Evolutionary conservation across 2,797 vertebrate genomes (phyloP), one percentile per base, ranked within the genome.

Genomic region (Tadarida brasiliensis): DNA sequence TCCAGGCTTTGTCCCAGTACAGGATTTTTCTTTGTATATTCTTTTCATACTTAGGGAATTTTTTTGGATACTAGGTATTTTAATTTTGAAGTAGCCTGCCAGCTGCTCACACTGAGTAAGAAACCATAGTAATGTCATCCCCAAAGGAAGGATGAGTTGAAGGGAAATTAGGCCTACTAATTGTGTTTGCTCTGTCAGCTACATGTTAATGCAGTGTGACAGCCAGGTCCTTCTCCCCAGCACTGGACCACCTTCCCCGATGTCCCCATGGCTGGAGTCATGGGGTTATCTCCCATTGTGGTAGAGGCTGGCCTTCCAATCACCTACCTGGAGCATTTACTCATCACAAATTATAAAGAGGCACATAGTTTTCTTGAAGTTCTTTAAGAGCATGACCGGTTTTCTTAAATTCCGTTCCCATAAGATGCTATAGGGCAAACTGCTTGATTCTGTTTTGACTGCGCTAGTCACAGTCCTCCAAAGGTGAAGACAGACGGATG

Each of bases 31-130:
- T n/a, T 17, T 65, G 35, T 57, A 6, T 63, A 7, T 68, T 61
- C 15, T 70, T 91, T 89, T 78, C 70, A 90, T 35, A 44, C 54
- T 15, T 11, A 14, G 22, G 67, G 33, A 28, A 2, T 70, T n/a
- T 68, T 61, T 59, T 39, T 39, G 7, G 16, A 5, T 39, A 28
- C 19, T 10, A 47, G n/a, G 3, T 30, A 82, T 84, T 95, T 92
- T 15, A 20, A 7, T 74, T 49, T 87, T 82, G 16, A 82, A 93
- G 44, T 14, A 57, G 33, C 56, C 35, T 51, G 2, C 67, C 63
- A 33, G 51, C 77, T 78, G n/a, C 68, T 93, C 39, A 47, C 24
- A 85, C n/a, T 65, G 57, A 54, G 11, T 94, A 85, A 85, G 71
- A 67, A 71, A 82, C 39, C 35, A 20, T 28, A 30, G 16, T 49